Percentiles rank a stretch among this genome's conserved stretches.
Evolutionary conservation across 1,140 invertebrate species (phyloP).

Genomic region (Nylanderia fulva): DNA sequence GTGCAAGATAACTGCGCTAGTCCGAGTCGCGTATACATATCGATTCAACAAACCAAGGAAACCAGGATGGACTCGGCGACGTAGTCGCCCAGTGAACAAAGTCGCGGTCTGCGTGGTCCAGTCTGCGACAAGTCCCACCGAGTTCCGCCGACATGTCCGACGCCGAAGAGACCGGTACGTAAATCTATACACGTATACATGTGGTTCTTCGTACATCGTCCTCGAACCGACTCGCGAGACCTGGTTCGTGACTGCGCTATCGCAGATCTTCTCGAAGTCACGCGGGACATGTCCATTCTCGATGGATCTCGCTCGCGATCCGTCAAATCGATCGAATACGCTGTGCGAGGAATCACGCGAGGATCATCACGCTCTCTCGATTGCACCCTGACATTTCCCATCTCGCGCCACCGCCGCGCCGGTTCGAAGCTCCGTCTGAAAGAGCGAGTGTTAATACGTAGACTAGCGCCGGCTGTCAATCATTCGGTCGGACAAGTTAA

Average conservation of each 20-base stretch:
- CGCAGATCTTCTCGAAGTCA: constrained; percentile 42
- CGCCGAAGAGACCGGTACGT: constrained; percentile 81
- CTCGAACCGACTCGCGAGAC: constrained; percentile 13
- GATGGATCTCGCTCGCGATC: constrained; percentile 66
- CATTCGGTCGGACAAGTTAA: not conserved
- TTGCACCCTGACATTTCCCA: constrained; percentile 73
- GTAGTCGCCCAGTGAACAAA: constrained; percentile 80
- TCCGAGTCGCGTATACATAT: constrained; percentile 70
- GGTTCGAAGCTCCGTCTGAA: constrained; percentile 1
- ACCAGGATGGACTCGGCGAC: constrained; percentile 71
- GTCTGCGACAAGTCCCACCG: constrained; percentile 45
- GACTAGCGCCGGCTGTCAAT: constrained; percentile 10
- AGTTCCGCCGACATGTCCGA: constrained; percentile 80
- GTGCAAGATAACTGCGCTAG: constrained; percentile 16
- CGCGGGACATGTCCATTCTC: constrained; percentile 41
- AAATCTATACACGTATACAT: constrained; percentile 8
- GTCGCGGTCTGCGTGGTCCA: constrained; percentile 70
- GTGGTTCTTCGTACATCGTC: constrained; percentile 24
- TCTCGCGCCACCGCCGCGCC: not conserved
- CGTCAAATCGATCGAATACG: constrained; percentile 64
- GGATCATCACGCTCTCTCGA: constrained; percentile 66
- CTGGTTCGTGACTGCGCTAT: constrained; percentile 64
- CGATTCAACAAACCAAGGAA: constrained; percentile 85
- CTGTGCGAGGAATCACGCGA: constrained; percentile 68
- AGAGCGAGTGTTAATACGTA: constrained; percentile 8